Percentiles rank a stretch among this genome's conserved stretches.
These are phyloP conservation scores for Megaleporinus macrocephalus DNA, from an alignment of 2,113 vertebrate genomes.

Conservation along the genomic window DNA sequence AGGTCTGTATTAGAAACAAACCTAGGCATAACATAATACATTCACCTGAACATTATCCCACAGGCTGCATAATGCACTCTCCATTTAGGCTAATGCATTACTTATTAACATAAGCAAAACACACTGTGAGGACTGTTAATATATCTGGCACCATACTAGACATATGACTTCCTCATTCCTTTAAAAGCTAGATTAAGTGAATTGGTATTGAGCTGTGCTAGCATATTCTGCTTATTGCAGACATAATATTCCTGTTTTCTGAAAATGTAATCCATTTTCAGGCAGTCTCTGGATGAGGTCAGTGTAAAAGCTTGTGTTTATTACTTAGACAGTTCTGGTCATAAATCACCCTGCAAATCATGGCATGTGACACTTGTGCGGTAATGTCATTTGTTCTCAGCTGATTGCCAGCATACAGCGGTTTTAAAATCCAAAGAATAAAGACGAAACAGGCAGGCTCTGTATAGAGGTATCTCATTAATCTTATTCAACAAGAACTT, in stretches of 20 bases:
- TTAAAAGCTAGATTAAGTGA: background rate
- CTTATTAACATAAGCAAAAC: background rate
- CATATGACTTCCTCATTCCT: background rate
- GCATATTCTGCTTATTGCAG: background rate
- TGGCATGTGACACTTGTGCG: constrained; percentile 10
- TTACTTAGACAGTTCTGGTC: background rate
- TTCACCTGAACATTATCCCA: too few relatives aligned
- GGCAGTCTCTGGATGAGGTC: background rate
- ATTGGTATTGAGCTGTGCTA: background rate
- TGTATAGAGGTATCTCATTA: constrained; percentile 10
- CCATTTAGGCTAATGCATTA: background rate
- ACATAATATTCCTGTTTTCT: background rate
- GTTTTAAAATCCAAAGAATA: constrained; percentile 7
- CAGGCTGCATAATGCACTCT: background rate
- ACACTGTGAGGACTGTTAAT: background rate
- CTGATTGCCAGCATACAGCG: background rate
- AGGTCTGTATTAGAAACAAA: too few relatives aligned
- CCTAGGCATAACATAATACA: too few relatives aligned
- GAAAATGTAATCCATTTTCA: background rate
- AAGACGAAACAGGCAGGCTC: background rate
- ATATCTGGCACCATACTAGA: background rate
- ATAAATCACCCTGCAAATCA: constrained; percentile 12
- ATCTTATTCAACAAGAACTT: background rate
- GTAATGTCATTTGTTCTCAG: background rate
- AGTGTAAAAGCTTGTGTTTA: background rate